A percentile compares a stretch with the other conserved stretches of the same genome.
These are phyloP conservation scores for Tetramorium simillimum DNA, from an alignment of 1,140 invertebrate species.

Conservation along the genomic window DNA sequence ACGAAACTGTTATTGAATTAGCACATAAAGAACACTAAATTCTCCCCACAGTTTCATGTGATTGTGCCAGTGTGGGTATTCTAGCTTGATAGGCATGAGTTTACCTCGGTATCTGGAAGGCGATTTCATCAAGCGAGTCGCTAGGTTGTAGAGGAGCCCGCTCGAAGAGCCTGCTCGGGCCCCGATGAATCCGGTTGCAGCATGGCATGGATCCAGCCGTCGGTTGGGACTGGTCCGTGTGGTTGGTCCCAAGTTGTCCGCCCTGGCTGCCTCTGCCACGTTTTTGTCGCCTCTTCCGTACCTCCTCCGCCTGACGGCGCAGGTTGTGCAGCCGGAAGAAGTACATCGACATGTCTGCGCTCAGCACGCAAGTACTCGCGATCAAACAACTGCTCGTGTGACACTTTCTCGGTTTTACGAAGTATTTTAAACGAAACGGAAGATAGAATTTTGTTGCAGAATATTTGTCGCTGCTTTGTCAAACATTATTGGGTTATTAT, in stretches of 20 bases:
- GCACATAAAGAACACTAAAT: no score
- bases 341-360: slow-evolving; percentile 94
- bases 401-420: background rate
- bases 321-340: slow-evolving; percentile 97
- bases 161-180: slow-evolving; percentile 93
- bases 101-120: slow-evolving; percentile 96
- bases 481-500: background rate
- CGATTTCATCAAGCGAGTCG: slow-evolving; percentile 96
- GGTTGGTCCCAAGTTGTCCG: slow-evolving; percentile 81
- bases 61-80: no score
- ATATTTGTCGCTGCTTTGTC: background rate
- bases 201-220: slow-evolving; percentile 84
- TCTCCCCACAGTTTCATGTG: no score
- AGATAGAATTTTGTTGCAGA: background rate
- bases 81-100: background rate
- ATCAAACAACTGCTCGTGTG: slow-evolving; percentile 50
- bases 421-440: slow-evolving; percentile 18
- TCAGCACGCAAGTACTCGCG: slow-evolving; percentile 52
- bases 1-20: no score
- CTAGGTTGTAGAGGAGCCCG: slow-evolving; percentile 92
- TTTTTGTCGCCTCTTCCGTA: slow-evolving; percentile 87
- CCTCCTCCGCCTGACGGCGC: slow-evolving; percentile 91
- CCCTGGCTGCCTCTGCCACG: slow-evolving; percentile 83
- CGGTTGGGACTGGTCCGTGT: slow-evolving; percentile 83
- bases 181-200: slow-evolving; percentile 80